Conservation (phyloP, 2,797 vertebrate species). For the Schizopygopsis pylzovi region DNA sequence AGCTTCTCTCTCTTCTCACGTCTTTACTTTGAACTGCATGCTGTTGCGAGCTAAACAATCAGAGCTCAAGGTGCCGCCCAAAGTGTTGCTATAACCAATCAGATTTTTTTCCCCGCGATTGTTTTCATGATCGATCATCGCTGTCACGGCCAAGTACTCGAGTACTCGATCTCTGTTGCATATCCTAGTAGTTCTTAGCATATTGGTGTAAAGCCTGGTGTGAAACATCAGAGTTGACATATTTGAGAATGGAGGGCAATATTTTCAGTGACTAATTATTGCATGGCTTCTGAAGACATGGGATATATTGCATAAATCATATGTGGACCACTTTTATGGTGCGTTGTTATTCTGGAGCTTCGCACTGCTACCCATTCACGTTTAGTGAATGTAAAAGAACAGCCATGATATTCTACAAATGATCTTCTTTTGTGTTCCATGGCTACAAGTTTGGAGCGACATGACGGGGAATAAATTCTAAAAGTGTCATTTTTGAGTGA, state of each 20-base stretch:
- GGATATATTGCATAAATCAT: background rate
- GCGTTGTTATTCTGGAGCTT: background rate
- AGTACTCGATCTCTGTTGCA: too few species aligned
- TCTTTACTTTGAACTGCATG: too few species aligned
- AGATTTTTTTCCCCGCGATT: too few species aligned
- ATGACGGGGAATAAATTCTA: background rate
- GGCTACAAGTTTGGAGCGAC: background rate
- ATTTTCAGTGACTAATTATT: slow-evolving; percentile 12
- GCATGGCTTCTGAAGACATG: background rate
- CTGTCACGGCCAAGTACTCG: too few species aligned
- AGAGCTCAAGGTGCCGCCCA: too few species aligned
- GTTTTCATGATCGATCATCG: too few species aligned
- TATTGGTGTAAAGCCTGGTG: background rate
- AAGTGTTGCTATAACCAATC: too few species aligned
- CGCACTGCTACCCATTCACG: background rate
- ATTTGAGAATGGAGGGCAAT: slow-evolving; percentile 17
- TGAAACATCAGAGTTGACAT: background rate
- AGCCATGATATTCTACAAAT: background rate
- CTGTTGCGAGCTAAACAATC: too few species aligned
- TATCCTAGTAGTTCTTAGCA: background rate
- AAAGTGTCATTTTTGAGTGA: background rate
- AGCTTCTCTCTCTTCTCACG: too few species aligned
- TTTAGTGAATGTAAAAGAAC: background rate
- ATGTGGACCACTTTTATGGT: background rate
- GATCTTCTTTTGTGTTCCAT: background rate